phyloP scores from a whole-genome alignment of 2,888 invertebrate genomes.

The Oxytorus armatus region DNA sequence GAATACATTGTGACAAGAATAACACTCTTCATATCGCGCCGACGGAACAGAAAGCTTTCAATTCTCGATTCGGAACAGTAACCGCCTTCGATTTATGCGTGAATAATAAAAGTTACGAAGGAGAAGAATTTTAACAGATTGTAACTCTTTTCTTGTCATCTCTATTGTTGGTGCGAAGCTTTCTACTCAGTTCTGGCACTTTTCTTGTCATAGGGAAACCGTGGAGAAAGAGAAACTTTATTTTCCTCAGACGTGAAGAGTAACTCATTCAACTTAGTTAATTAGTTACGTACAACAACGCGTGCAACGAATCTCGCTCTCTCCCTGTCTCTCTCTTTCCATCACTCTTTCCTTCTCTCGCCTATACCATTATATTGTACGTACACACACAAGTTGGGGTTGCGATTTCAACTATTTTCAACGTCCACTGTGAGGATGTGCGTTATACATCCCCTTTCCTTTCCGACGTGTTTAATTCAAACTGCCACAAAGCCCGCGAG shows the following conservation, averaged over 20 bases:
- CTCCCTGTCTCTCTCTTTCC: background rate
- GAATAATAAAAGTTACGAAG: background rate
- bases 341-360: background rate
- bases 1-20: background rate
- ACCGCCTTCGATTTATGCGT: background rate
- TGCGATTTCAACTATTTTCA: conserved; percentile 55
- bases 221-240: conserved; percentile 69
- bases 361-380: conserved; percentile 3
- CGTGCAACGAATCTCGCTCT: conserved; percentile 33
- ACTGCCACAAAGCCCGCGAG: background rate
- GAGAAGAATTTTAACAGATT: conserved; percentile 9
- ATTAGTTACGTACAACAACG: conserved; percentile 70
- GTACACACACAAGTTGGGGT: conserved; percentile 16
- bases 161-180: conserved; percentile 37
- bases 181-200: conserved; percentile 43
- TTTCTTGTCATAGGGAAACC: conserved; percentile 14
- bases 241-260: conserved; percentile 68
- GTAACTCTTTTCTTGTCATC: conserved; percentile 14
- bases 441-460: conserved; percentile 25
- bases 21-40: background rate
- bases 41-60: background rate
- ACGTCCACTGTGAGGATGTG: conserved; percentile 7
- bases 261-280: conserved; percentile 77
- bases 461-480: conserved; percentile 50
- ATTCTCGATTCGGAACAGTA: background rate